Base-by-base conservation (phyloP, 1,140 invertebrate species). In the Ruditapes philippinarum region DNA sequence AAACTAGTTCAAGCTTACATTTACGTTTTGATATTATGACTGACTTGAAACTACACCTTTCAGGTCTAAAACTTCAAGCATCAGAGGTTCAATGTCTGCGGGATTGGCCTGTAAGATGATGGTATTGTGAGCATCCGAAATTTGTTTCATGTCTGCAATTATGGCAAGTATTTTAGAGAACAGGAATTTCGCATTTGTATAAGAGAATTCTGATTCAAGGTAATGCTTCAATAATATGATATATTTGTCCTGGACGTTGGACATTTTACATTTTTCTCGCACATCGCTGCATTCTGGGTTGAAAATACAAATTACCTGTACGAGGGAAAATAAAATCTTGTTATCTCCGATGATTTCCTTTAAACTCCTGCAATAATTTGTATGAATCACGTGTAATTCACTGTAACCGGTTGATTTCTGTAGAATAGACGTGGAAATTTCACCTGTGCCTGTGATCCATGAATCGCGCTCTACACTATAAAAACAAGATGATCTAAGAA, bases 31-130 rank as follows among this genome's bases (percentile, higher is more conserved):
- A n/a, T n/a, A n/a, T n/a, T n/a, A 45, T 19, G 22, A 25, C 25
- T 62, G 57, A 62, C 2, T 9, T 28, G 57, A 28, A 62, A 25
- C 57, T n/a, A 62, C 5, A 62, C 57, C 90, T 51, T 98, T 98
- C 78, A 99, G 96, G 96, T 99, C 98, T 93, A 99, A 98, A 95
- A 99, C 98, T 96, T 99, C 98, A 92, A 99, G 98, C 31, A 99
- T 96, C 38, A 99, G 96, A 5, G 98, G 98, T 92, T 99, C 98
- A 68, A 99, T 98, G 93, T 98, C 97, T 74, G 97, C 97, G 73
- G 98, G 98, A 96, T 99, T 98, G 0, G 98, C 98, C 95, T 99
- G 98, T 38, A 99, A 96, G 95, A 98, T 98, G 36, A 99, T 98
- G 38, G 97, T 97, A 12, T 98, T 98, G 70, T 99, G 97, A 89